These are phyloP conservation scores for Numenius arquata DNA, from an alignment of 2,113 vertebrate genomes.

Conservation along the genomic window DNA sequence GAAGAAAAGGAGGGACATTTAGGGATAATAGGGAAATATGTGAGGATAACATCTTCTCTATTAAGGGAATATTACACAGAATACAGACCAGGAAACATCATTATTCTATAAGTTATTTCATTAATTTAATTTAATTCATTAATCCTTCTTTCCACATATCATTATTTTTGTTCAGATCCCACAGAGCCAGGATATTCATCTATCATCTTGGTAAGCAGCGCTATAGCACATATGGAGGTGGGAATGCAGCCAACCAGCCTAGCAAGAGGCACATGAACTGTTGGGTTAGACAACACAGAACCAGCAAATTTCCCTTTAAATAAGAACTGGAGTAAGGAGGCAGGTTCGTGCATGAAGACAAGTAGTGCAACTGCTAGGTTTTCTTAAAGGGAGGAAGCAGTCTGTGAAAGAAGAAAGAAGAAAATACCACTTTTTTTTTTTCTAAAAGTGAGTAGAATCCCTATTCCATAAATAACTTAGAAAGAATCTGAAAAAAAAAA, in stretches of 20 bases:
- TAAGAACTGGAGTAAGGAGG: not conserved
- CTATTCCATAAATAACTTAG: not conserved
- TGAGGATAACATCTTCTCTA: not conserved
- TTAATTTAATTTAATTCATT: not conserved
- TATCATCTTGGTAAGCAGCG: not conserved
- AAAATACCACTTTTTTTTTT: not conserved
- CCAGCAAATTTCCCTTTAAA: not conserved
- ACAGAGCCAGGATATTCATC: not conserved
- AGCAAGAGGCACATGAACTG: not conserved
- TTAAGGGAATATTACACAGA: not conserved
- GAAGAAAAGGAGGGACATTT: not conserved
- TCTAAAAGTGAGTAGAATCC: not conserved
- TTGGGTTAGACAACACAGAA: not conserved
- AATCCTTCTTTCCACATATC: not conserved
- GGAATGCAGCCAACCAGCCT: not conserved
- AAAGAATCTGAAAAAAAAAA: not conserved
- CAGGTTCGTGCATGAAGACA: not conserved
- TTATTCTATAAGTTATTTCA: not conserved
- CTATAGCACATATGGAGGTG: not conserved
- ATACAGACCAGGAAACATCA: not conserved
- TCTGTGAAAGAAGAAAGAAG: not conserved
- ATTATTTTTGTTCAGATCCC: not conserved
- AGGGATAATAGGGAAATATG: not conserved
- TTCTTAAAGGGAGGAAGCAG: not conserved
- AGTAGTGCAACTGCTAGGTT: not conserved